Evolutionary conservation across 2,113 vertebrate genomes (phyloP).

Genomic region (Melanerpes aurifrons): DNA sequence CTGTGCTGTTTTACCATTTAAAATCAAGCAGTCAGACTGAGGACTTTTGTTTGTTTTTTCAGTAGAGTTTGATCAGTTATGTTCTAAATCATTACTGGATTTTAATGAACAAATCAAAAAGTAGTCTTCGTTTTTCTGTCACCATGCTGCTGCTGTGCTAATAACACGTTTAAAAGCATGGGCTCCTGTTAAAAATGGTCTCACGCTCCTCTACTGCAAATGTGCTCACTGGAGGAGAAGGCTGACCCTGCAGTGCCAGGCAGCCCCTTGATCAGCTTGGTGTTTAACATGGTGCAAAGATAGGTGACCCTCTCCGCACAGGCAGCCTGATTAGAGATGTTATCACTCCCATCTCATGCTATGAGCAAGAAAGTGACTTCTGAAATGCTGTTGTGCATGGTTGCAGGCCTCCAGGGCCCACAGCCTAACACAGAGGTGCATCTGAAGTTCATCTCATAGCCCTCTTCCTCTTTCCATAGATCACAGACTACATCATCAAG

Average conservation of each 20-base stretch:
- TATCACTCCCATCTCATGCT: not conserved
- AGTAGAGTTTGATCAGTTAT: not conserved
- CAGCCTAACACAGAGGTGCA: not conserved
- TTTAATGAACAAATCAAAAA: not conserved
- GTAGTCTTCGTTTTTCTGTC: not conserved
- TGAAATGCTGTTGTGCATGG: not conserved
- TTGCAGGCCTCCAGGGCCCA: not conserved
- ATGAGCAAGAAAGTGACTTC: not conserved
- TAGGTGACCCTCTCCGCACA: not conserved
- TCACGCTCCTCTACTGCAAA: not conserved
- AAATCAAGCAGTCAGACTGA: constrained; percentile 21
- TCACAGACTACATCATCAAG: not conserved
- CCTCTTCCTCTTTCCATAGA: not conserved
- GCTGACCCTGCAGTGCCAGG: not conserved
- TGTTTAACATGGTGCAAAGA: not conserved
- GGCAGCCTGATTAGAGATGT: not conserved
- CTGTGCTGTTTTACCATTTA: constrained; percentile 22
- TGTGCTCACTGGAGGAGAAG: not conserved
- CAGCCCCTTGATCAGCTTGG: not conserved
- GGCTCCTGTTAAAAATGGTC: not conserved
- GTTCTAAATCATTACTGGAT: not conserved
- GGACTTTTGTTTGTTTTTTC: not conserved
- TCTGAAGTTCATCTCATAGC: not conserved
- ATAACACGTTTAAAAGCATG: not conserved
- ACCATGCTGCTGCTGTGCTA: not conserved